Conservation (phyloP, 2,797 vertebrate species). For the Amblyraja radiata region DNA sequence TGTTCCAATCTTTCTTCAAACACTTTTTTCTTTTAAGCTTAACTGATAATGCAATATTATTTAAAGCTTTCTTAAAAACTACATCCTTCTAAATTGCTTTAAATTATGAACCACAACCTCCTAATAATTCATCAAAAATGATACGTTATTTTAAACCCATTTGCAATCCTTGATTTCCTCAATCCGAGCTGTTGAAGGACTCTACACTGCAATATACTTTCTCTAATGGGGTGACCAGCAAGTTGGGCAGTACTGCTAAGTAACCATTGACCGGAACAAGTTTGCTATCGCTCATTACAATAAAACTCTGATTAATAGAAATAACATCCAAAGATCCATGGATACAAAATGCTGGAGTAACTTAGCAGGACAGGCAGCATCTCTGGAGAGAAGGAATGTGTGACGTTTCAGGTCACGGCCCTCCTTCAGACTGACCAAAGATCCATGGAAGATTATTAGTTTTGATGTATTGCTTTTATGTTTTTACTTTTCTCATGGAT, state of each 20-base stretch:
- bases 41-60: neutral
- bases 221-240: neutral
- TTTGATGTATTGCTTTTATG: neutral
- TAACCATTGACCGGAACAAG: neutral
- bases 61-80: too few species aligned
- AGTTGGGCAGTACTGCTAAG: neutral
- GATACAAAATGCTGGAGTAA: too few species aligned
- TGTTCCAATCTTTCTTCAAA: neutral
- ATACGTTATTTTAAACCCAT: neutral
- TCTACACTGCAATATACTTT: neutral
- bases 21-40: neutral
- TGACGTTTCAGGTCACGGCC: too few species aligned
- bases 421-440: too few species aligned
- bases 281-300: too few species aligned
- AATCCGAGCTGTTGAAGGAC: neutral
- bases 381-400: too few species aligned
- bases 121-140: neutral
- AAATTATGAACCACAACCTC: neutral
- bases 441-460: neutral
- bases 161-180: neutral
- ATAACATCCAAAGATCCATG: too few species aligned
- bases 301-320: too few species aligned
- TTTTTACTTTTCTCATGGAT: neutral
- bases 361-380: too few species aligned
- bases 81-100: neutral